Evolutionary conservation across 2,113 vertebrate genomes (phyloP).

Genomic region (Lepus americanus): DNA sequence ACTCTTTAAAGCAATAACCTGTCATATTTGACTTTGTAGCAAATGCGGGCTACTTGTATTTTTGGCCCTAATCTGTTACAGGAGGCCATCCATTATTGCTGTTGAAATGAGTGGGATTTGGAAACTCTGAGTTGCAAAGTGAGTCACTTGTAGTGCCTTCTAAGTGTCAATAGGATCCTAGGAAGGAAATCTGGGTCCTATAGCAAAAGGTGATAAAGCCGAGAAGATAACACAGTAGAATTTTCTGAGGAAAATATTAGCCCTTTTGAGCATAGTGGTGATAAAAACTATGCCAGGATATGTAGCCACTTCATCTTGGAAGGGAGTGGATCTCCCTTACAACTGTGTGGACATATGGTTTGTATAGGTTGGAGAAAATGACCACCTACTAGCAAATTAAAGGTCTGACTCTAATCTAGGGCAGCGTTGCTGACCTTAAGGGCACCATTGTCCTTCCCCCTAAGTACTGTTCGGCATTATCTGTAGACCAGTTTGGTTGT

Average conservation of each 20-base stretch:
- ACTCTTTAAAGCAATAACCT: conserved; percentile 47
- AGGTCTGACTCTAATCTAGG: not conserved
- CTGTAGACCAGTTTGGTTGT: not conserved
- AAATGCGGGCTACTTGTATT: conserved; percentile 20
- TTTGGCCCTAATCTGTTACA: not conserved
- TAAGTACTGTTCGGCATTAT: not conserved
- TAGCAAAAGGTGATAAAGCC: not conserved
- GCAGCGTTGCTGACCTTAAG: not conserved
- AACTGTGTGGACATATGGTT: not conserved
- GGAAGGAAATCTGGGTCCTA: not conserved
- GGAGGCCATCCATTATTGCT: conserved; percentile 19
- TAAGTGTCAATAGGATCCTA: not conserved
- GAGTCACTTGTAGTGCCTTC: not conserved
- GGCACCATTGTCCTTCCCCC: not conserved
- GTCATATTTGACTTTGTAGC: conserved; percentile 38
- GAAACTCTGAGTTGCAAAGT: not conserved
- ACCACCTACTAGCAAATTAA: not conserved
- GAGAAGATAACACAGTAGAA: not conserved
- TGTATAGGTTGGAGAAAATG: not conserved
- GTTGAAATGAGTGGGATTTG: not conserved
- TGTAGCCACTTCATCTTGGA: not conserved
- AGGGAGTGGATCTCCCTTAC: not conserved
- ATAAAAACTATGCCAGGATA: not conserved
- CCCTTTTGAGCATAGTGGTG: not conserved
- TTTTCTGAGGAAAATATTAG: not conserved